Base-by-base conservation (phyloP, 2,797 vertebrate genomes). In the Anomalospiza imberbis region DNA sequence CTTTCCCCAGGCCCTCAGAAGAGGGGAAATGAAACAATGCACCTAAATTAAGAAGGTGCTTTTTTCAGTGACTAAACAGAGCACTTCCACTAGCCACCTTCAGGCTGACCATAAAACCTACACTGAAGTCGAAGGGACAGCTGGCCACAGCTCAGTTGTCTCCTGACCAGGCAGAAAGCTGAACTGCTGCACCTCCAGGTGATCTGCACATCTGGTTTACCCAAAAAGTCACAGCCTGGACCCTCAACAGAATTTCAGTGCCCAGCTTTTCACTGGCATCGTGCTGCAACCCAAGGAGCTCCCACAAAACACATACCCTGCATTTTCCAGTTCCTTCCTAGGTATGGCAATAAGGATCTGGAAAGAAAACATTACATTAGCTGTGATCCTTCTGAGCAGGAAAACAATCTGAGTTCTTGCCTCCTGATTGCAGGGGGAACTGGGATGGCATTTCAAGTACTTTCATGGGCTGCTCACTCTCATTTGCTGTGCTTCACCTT, bases 21-120 rank as follows among this genome's bases (percentile, higher is more conserved):
- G 47, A 93, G 63, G 53, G 66, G 77, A 95, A 95, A 84, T 15
- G 78, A 95, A 96, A 95, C 67, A 54, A 47, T 15, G 44, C 42
- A 57, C 72, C 61, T 54, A 71, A 76, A 68, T 71, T 65, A 88
- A 67, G 74, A 79, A 76, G 55, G 47, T 74, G 79, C 5, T 66
- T 89, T 93, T 81, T 68, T 55, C 55, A 12, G 53, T 14, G 22
- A 57, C 55, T 50, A 25, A 87, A 60, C 34, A 4, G 45, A 91
- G 65, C 57, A 4, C 36, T 87, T 92, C 80, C 74, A 88, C 67
- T 22, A 42, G 34, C 34, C 51, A 67, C 62, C 82, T 36, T 50
- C 50, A 40, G 6, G 57, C 61, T 61, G 85, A 85, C 75, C 48
- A 31, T 55, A 76, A 79, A 85, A 48, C 55, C 48, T 70, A 7